phyloP scores from a whole-genome alignment of 2,113 vertebrate species.

The Oryzias curvinotus region DNA sequence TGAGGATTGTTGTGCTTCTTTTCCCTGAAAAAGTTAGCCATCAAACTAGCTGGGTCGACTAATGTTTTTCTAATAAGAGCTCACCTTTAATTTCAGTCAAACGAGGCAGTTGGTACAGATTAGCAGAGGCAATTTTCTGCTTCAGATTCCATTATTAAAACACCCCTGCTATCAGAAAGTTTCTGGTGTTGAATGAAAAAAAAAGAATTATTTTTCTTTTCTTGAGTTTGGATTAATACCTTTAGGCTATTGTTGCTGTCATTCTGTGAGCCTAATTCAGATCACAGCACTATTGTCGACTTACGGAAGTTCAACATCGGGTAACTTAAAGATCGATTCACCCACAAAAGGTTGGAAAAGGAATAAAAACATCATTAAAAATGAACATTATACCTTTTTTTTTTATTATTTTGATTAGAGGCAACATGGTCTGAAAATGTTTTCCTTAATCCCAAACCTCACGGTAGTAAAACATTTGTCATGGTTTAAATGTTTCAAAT shows the following conservation, averaged over 20 bases:
- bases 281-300: constrained; percentile 26
- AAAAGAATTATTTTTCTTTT: constrained; percentile 35
- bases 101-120: constrained; percentile 66
- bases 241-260: constrained; percentile 57
- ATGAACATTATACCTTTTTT: background rate
- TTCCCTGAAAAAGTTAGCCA: constrained; percentile 57
- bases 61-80: constrained; percentile 78
- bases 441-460: too few species aligned
- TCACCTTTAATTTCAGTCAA: constrained; percentile 76
- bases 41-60: constrained; percentile 65
- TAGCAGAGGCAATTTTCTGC: constrained; percentile 79
- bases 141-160: constrained; percentile 78
- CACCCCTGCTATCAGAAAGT: constrained; percentile 66
- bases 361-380: background rate
- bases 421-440: too few species aligned
- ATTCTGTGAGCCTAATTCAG: constrained; percentile 43
- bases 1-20: constrained; percentile 50
- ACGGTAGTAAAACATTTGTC: too few species aligned
- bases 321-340: constrained; percentile 12
- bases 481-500: too few species aligned
- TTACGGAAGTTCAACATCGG: background rate
- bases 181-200: constrained; percentile 69
- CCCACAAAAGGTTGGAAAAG: too few species aligned
- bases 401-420: background rate
- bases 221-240: constrained; percentile 57